Evolutionary conservation across 2,113 vertebrate species (phyloP).

Genomic region (Scortum barcoo): DNA sequence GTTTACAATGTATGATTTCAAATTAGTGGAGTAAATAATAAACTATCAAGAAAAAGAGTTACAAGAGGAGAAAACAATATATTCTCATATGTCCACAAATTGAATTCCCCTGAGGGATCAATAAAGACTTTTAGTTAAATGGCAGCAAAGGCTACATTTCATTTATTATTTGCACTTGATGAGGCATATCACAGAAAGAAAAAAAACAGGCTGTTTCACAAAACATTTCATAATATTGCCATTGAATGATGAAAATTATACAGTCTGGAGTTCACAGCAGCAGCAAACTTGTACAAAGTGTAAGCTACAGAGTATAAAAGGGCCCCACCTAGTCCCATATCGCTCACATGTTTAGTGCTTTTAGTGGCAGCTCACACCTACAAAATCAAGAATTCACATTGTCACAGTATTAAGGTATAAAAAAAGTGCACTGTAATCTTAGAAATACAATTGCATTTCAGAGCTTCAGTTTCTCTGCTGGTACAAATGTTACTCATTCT

Average conservation of each 20-base stretch:
- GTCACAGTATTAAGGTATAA: neutral
- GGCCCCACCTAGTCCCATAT: neutral
- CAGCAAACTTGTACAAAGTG: neutral
- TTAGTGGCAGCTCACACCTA: neutral
- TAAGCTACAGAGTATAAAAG: neutral
- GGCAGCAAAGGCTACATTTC: slow-evolving; percentile 49
- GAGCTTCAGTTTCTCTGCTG: slow-evolving; percentile 5
- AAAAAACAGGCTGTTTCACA: slow-evolving; percentile 5
- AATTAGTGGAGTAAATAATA: slow-evolving; percentile 45
- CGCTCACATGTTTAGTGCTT: neutral
- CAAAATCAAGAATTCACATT: neutral
- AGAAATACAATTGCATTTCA: neutral
- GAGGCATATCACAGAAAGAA: slow-evolving; percentile 27
- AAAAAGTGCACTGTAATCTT: neutral
- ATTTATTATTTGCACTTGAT: slow-evolving; percentile 60
- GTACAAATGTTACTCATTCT: slow-evolving; percentile 35
- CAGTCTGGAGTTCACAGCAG: slow-evolving; percentile 4
- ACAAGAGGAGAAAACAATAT: slow-evolving; percentile 2
- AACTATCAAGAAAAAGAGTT: slow-evolving; percentile 16
- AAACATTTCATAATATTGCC: slow-evolving; percentile 28
- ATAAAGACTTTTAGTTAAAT: slow-evolving; percentile 56
- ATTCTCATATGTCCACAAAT: slow-evolving; percentile 42
- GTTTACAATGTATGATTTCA: slow-evolving; percentile 29
- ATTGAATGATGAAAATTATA: slow-evolving; percentile 18
- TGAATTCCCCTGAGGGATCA: slow-evolving; percentile 64